Conservation (phyloP, 2,113 vertebrate species). For the Equus quagga region DNA sequence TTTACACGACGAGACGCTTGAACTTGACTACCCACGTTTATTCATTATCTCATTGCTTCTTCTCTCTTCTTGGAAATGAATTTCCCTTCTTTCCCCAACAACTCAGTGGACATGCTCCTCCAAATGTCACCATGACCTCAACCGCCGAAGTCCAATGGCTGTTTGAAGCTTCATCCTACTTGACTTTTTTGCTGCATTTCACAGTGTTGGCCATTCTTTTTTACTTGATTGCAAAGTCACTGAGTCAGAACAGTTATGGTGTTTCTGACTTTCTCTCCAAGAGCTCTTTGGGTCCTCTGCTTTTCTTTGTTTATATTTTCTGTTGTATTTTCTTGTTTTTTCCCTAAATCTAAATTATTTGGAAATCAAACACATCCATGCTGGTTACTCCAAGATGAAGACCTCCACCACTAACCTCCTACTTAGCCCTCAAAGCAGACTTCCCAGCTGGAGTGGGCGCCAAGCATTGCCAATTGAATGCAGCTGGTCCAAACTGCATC, state of each 20-base stretch:
- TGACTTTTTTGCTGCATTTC: background rate
- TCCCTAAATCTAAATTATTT: background rate
- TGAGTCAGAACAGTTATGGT: background rate
- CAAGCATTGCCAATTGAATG: background rate
- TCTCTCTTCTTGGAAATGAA: background rate
- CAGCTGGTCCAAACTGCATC: background rate
- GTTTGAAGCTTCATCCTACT: background rate
- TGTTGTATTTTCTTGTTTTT: background rate
- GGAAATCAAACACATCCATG: background rate
- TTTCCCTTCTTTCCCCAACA: background rate
- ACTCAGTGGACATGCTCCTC: background rate
- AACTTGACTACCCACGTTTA: background rate
- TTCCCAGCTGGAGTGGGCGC: background rate
- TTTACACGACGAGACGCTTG: background rate
- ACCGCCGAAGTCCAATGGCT: background rate
- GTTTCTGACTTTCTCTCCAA: background rate
- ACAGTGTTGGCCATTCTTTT: background rate
- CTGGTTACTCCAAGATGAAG: background rate
- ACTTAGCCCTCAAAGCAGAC: background rate
- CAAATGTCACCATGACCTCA: constrained; percentile 57
- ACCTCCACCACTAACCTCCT: background rate
- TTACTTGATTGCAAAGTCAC: background rate
- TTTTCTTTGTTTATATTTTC: background rate
- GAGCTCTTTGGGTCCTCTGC: background rate
- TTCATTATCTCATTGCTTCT: background rate